These are phyloP conservation scores for Struthio camelus DNA, from an alignment of 2,113 vertebrate species.

Conservation along the genomic window DNA sequence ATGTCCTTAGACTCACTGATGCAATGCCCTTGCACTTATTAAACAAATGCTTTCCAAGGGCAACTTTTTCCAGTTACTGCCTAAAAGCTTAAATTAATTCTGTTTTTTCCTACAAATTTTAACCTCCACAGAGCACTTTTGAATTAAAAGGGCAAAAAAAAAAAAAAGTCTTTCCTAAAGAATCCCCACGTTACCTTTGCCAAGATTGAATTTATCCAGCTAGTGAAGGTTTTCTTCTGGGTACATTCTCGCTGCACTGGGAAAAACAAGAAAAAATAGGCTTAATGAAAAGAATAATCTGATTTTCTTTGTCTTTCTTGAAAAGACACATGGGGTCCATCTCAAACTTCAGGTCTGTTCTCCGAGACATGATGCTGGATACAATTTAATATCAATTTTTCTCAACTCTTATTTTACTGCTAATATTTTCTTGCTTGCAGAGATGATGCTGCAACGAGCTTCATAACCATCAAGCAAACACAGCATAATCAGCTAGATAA, in stretches of 20 bases:
- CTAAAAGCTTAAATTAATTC: neutral
- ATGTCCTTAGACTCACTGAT: neutral
- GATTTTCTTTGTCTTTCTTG: neutral
- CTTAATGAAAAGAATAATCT: neutral
- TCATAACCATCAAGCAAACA: neutral
- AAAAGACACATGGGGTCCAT: neutral
- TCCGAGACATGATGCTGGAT: neutral
- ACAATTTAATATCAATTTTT: neutral
- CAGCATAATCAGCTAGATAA: neutral
- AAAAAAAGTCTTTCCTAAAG: neutral
- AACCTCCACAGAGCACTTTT: neutral
- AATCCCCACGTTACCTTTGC: slow-evolving; percentile 83
- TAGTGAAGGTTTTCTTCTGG: slow-evolving; percentile 97
- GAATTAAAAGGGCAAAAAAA: neutral
- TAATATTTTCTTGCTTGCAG: neutral
- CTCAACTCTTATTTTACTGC: neutral
- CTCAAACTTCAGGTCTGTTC: neutral
- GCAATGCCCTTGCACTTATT: neutral
- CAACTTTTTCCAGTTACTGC: neutral
- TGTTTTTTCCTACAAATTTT: neutral
- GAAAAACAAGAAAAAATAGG: neutral
- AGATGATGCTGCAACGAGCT: neutral
- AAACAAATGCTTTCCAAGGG: neutral
- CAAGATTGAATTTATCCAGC: slow-evolving; percentile 94
- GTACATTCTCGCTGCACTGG: slow-evolving; percentile 91